phyloP scores from a whole-genome alignment of 2,888 invertebrate species.

The Drosophila macrospina region DNA sequence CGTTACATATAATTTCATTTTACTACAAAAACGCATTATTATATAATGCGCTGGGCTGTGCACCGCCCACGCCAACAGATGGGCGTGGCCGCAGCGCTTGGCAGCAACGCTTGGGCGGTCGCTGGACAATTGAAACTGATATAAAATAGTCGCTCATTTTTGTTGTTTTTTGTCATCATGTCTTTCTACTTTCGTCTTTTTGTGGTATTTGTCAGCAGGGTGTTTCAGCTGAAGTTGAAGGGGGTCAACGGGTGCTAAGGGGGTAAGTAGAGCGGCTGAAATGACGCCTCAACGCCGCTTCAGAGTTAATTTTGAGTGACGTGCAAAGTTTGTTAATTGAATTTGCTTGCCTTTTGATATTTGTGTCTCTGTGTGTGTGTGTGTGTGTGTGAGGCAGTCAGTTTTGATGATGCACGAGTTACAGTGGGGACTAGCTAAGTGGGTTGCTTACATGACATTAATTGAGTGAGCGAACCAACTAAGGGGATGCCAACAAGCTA shows the following conservation, averaged over 20 bases:
- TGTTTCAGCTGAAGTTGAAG: slow-evolving; percentile 7
- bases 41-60: slow-evolving; percentile 71
- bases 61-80: slow-evolving; percentile 16
- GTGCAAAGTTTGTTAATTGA: slow-evolving; percentile 80
- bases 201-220: slow-evolving; percentile 68
- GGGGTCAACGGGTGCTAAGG: background rate
- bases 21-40: slow-evolving; percentile 76
- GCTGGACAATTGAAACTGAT: slow-evolving; percentile 78
- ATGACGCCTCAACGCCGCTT: slow-evolving; percentile 64
- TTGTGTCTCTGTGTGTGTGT: slow-evolving; percentile 22
- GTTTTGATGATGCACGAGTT: slow-evolving; percentile 62
- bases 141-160: slow-evolving; percentile 65
- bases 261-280: slow-evolving; percentile 21
- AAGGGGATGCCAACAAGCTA: slow-evolving; percentile 13
- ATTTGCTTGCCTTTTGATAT: slow-evolving; percentile 72
- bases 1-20: slow-evolving; percentile 68
- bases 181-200: slow-evolving; percentile 34
- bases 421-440: slow-evolving; percentile 77
- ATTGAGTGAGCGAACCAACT: slow-evolving; percentile 60
- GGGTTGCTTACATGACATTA: slow-evolving; percentile 82
- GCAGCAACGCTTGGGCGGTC: slow-evolving; percentile 46
- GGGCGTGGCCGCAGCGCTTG: slow-evolving; percentile 53
- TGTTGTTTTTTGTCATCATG: slow-evolving; percentile 40
- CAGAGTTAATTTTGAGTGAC: slow-evolving; percentile 78
- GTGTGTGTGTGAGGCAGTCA: slow-evolving; percentile 41